These are phyloP conservation scores for Silurus meridionalis DNA, from an alignment of 2,113 vertebrate species.

Conservation along the genomic window DNA sequence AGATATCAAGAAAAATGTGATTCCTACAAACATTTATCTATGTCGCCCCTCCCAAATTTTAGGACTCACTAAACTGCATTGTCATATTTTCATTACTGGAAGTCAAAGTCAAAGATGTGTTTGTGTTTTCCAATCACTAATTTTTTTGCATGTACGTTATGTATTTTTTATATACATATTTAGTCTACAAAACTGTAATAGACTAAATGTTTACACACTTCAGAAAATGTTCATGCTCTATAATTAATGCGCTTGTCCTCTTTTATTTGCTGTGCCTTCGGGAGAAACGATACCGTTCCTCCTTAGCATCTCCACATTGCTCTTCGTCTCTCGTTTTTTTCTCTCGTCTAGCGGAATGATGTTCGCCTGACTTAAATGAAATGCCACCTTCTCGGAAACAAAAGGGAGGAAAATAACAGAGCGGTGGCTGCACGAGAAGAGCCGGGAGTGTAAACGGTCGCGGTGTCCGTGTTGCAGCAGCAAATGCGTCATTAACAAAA, in stretches of 20 bases:
- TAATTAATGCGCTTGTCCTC: constrained; percentile 59
- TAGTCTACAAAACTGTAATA: neutral
- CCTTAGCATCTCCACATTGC: neutral
- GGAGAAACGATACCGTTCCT: constrained; percentile 50
- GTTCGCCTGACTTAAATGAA: neutral
- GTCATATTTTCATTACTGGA: no score
- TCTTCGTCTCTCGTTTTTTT: neutral
- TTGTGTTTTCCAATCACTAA: no score
- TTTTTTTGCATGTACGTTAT: neutral
- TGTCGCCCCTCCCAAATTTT: no score
- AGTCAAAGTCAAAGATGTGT: no score
- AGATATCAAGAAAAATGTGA: no score
- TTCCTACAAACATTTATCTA: no score
- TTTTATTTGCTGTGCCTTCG: constrained; percentile 54
- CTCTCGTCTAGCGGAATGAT: neutral
- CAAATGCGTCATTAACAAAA: constrained; percentile 23
- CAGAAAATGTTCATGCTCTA: neutral
- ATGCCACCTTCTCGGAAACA: constrained; percentile 30
- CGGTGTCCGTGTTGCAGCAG: constrained; percentile 1
- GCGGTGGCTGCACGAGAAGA: neutral
- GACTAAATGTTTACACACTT: constrained; percentile 7
- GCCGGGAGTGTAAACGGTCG: neutral
- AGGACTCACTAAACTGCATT: no score
- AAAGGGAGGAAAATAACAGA: neutral
- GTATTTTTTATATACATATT: neutral